These are phyloP conservation scores for Campaea margaritaria DNA, from an alignment of 2,888 invertebrate genomes.

Conservation along the genomic window DNA sequence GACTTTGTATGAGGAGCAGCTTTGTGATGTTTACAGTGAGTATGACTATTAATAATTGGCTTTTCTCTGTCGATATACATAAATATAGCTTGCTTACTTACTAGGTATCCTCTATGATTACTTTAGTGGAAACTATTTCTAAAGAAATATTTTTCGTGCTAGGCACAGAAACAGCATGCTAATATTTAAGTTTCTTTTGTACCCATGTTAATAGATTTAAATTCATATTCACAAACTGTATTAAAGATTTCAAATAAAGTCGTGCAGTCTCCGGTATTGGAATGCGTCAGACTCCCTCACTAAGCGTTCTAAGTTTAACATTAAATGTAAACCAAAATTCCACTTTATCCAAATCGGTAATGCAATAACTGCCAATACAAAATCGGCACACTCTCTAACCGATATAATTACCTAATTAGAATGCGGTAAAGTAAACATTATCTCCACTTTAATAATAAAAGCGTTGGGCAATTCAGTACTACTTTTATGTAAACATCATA, in stretches of 20 bases:
- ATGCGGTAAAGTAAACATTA: slow-evolving; percentile 32
- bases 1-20: slow-evolving; percentile 95
- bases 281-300: no score
- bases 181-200: no score
- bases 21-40: slow-evolving; percentile 96
- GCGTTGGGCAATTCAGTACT: slow-evolving; percentile 23
- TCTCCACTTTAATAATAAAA: slow-evolving; percentile 27
- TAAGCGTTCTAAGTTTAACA: no score
- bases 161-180: no score
- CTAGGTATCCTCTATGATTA: no score
- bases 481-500: slow-evolving; percentile 35
- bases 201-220: no score
- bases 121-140: no score
- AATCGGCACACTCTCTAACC: slow-evolving; percentile 9
- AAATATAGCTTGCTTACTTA: no score
- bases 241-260: no score
- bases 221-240: no score
- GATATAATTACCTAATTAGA: slow-evolving; percentile 24
- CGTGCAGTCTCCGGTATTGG: no score
- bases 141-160: no score
- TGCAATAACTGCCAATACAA: slow-evolving; percentile 18
- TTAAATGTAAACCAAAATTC: not conserved
- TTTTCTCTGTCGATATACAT: not conserved
- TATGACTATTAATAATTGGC: slow-evolving; percentile 42
- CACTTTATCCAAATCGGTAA: slow-evolving; percentile 2